Base-by-base conservation (phyloP, 2,797 vertebrate species). In the Cheirogaleus major region DNA sequence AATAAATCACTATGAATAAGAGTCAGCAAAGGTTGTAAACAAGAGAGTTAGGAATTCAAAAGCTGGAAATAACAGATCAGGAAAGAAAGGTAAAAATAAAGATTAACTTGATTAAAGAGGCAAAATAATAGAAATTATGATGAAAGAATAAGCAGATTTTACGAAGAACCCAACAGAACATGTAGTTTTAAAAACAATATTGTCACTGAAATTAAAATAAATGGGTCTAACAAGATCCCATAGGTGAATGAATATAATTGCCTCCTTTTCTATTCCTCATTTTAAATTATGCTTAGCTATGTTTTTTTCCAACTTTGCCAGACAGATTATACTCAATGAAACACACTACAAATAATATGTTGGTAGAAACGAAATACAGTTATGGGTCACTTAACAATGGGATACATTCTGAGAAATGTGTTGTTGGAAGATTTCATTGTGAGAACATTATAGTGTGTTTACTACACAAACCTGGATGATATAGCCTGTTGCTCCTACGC, bases 1-100 rank as follows among this genome's bases (percentile, higher is more conserved):
- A 86, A 92, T 86, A 96, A 94, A 95, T 91, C 91, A 83, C 85
- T 63, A 20, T 76, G 80, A 86, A 41, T 59, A 52, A 55, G 57
- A 92, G 32, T 87, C 65, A 70, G 65, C 59, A 75, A 80, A 86
- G 79, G 27, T 48, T 92, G 50, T 83, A 41, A 87, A 67, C 4
- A n/a, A 30, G 25, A 95, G 50, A 95, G 50, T 83, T 84, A 84
- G 57, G n/a, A 96, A 88, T 32, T 65, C 65, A 92, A 79, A 87
- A 80, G 48, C 70, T 88, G 48, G 23, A 81, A 81, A 59, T 59
- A 84, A 76, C 35, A 88, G 9, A 95, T 20, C 35, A 84, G 41
- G 87, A 90, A 55, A 90, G 57, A 75, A 82, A 82, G 35, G 89
- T 55, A 48, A 70, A 17, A 17, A 32, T 38, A 72, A 85, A 73